Evolutionary conservation across 2,888 invertebrate species (phyloP).

Genomic region (Rhamnusium bicolor): DNA sequence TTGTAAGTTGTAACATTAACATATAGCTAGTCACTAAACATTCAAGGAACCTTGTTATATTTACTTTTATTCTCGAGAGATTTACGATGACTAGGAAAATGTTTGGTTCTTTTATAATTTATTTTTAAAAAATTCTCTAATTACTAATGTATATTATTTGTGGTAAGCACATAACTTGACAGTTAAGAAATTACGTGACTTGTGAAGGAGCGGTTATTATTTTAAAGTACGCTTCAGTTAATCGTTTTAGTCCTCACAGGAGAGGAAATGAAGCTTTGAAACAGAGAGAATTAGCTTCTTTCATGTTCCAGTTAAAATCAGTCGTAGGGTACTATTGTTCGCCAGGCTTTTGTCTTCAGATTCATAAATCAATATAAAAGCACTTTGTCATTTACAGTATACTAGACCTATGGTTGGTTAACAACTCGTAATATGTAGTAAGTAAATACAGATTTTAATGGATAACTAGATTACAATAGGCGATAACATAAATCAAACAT

Average conservation of each 20-base stretch:
- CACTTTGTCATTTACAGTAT: constrained; percentile 15
- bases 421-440: no score
- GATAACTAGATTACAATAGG: no score
- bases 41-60: no score
- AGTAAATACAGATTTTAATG: no score
- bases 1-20: no score
- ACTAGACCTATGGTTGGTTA: neutral
- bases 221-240: constrained; percentile 38
- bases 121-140: no score
- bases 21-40: no score
- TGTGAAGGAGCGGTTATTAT: neutral
- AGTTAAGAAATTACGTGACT: neutral
- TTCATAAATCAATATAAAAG: constrained; percentile 30
- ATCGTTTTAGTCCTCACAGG: constrained; percentile 33
- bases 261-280: constrained; percentile 47
- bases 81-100: no score
- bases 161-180: neutral
- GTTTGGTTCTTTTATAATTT: no score
- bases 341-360: constrained; percentile 34
- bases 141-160: no score
- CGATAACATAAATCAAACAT: no score
- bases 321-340: constrained; percentile 33
- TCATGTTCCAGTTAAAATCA: constrained; percentile 18
- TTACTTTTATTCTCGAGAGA: no score
- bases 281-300: constrained; percentile 35